Base-by-base conservation (phyloP, 2,797 vertebrate species). In the Carapus acus region DNA sequence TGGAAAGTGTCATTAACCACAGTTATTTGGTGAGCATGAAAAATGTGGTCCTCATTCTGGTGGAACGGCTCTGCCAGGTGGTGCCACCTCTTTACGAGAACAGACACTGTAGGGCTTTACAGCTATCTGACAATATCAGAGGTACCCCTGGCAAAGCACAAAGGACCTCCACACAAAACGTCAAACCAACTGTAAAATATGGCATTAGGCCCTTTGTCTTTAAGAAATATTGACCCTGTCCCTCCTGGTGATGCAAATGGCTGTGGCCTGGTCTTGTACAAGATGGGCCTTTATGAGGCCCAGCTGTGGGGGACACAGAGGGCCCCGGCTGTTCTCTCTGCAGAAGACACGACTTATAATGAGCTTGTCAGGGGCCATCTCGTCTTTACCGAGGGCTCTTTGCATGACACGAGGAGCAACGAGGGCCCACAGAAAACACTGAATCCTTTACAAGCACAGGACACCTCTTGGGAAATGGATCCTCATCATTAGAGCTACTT, bases 121-220 rank as follows among this genome's bases (percentile, higher is more conserved):
- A 57, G 12, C 44, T 29, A 66, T 49, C 54, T 70, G 38, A 42
- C 54, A 67, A 67, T 57, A 65, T 70, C 63, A 73, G 66, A 68
- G 67, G 71, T 63, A 82, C 73, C 78, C 67, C 71, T 63, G 60
- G 49, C 65, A 22, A 31, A 77, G 67, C 55, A 84, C 75, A 85
- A 84, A 80, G 54, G 77, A 52, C 16, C 43, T 22, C 43, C 18
- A 55, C 58, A 87, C 82, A 88, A 86, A 86, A 82, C 38, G 48
- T 59, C 69, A 83, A 83, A 64, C 76, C 76, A 74, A 80, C 77
- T 86, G 85, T 86, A 79, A 86, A 88, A 82, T 81, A 79, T 83
- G 75, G 51, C 70, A 83, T 87, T 86, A 82, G 58, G 31, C 72
- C 67, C 76, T 87, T 88, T 86, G 84, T 82, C 76, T 77, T 68